Base-by-base conservation (phyloP, 53 echinoderm and acorn worm species). In the Hippasteria phrygiana region DNA sequence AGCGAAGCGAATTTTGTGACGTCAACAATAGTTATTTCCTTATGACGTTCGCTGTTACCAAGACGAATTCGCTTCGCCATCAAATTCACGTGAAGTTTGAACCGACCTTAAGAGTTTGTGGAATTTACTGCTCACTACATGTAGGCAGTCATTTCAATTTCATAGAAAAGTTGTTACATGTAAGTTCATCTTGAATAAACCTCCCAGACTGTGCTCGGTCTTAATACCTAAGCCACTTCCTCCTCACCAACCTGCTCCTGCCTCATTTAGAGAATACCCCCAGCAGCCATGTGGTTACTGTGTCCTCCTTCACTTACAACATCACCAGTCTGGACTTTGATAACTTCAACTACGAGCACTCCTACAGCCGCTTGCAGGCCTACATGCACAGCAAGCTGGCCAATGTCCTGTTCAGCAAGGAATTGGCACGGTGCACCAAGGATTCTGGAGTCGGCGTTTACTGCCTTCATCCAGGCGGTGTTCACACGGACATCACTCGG, bases 221-320 rank as follows among this genome's bases (percentile, higher is more conserved):
- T 96, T 35, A 95, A 95, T 87, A 97, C 53, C 90, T 97, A 24
- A 95, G 95, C 26, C 97, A 97, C 74, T 97, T 97, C 78, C 77
- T 97, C 4, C 90, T 97, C 1, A 95, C 96, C 28, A 95, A 95
- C 64, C 82, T 90, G 55, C 92, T 97, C 28, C 72, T 97, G 9
- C 88, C 83, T 59, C 87, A 90, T 4, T 75, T 97, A 14, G 87
- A 88, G 87, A 83, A 93, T 51, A 66, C 88, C 17, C 74, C 92
- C 7, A 26, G 43, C 0, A 88, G 93, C 59, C 97, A 95, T 24
- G 87, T 97, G 28, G 88, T 97, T 48, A 90, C 83, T 28, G 90
- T 97, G 26, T 90, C 97, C 43, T 97, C 97, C 12, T 67, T 67
- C 37, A 75, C 92, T 31, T 92, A 94, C 43, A 92, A 92, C 43